Conservation (phyloP, 2,888 invertebrate genomes). For the Conops quadrifasciatus region DNA sequence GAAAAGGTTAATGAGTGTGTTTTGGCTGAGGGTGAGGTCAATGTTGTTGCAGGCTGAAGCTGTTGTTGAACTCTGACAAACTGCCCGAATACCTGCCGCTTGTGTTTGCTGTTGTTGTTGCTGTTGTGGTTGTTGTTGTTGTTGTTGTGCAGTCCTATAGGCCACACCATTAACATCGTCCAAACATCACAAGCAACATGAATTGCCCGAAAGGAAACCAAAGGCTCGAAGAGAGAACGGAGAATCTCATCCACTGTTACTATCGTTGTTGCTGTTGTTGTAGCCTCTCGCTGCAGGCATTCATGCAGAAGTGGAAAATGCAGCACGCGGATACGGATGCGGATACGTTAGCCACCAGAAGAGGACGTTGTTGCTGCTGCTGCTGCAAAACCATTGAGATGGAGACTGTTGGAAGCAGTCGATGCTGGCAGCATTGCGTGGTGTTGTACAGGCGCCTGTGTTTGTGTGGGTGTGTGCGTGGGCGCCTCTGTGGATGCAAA, state of each 20-base stretch:
- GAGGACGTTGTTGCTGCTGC: not conserved
- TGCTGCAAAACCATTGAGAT: not conserved
- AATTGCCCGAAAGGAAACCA: not conserved
- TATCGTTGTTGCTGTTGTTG: not conserved
- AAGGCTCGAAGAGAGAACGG: not conserved
- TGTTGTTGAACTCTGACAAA: too few species aligned
- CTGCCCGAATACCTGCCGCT: too few species aligned
- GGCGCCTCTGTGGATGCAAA: too few species aligned
- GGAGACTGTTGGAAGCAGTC: not conserved
- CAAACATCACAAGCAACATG: too few species aligned
- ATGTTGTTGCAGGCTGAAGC: too few species aligned
- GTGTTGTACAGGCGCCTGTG: not conserved
- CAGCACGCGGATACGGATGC: not conserved
- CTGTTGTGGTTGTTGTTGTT: not conserved
- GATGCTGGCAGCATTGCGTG: not conserved
- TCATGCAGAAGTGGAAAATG: slow-evolving; percentile 8
- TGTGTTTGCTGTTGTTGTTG: too few species aligned
- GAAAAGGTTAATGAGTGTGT: too few species aligned
- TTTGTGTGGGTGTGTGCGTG: too few species aligned
- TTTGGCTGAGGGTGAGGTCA: too few species aligned
- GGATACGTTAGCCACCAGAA: too few species aligned
- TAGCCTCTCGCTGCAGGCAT: not conserved
- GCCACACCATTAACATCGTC: not conserved
- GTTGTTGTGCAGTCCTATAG: not conserved
- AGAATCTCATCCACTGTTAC: not conserved